Evolutionary conservation across 1,140 invertebrate species (phyloP).

Genomic region (Drosophila orosa): DNA sequence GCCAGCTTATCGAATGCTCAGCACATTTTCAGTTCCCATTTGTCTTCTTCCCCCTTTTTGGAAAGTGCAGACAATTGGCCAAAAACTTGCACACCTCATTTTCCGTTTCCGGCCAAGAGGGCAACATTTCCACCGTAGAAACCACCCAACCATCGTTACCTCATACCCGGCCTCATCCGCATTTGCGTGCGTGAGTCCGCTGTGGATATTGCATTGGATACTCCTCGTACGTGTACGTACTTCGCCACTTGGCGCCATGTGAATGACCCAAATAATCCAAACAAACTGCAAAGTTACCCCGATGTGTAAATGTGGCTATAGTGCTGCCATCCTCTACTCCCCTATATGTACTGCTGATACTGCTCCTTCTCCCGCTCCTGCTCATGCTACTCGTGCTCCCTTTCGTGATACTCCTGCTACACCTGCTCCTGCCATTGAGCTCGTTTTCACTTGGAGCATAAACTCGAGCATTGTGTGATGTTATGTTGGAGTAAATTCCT

Average conservation of each 20-base stretch:
- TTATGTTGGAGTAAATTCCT: conserved; percentile 82
- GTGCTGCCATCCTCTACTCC: background rate
- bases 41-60: conserved; percentile 1
- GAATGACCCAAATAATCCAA: conserved; percentile 84
- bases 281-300: conserved; percentile 59
- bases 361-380: background rate
- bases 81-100: conserved; percentile 67
- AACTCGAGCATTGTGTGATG: conserved; percentile 70
- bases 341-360: background rate
- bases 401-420: background rate
- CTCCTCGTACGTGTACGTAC: background rate
- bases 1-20: conserved; percentile 38
- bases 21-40: conserved; percentile 46
- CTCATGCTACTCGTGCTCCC: background rate
- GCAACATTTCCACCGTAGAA: conserved; percentile 37
- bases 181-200: conserved; percentile 55
- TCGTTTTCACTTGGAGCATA: conserved; percentile 78
- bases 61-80: conserved; percentile 39
- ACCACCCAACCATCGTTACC: background rate
- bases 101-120: conserved; percentile 60
- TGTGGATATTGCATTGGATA: conserved; percentile 58
- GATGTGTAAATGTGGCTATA: conserved; percentile 48
- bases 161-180: conserved; percentile 6
- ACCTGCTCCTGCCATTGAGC: conserved; percentile 72
- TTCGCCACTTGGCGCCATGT: conserved; percentile 68